Conservation (phyloP, 2,797 vertebrate species). For the Picus viridis region DNA sequence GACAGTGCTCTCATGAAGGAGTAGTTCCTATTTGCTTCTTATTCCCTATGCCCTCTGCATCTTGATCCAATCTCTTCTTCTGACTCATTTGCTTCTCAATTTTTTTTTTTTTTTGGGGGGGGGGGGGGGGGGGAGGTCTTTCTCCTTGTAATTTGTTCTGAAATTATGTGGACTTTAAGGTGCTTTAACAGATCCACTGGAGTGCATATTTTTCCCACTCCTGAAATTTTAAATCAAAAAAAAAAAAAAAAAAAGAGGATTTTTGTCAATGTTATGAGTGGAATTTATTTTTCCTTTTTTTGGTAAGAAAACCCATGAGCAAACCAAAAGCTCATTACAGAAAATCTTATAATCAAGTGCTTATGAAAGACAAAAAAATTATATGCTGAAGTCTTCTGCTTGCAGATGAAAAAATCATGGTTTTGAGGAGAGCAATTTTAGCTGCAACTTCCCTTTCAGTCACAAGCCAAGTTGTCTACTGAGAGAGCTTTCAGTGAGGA, state of each 20-base stretch:
- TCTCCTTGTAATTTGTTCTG: constrained; percentile 6
- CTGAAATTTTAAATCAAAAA: background rate
- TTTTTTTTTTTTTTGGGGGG: background rate
- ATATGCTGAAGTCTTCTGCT: background rate
- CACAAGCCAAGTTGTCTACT: background rate
- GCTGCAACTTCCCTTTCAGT: background rate
- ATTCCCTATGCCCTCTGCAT: background rate
- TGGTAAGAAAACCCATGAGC: background rate
- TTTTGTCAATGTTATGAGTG: background rate
- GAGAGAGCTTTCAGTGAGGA: background rate
- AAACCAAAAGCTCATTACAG: background rate
- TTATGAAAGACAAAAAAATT: background rate
- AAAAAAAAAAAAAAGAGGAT: background rate
- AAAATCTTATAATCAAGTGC: constrained; percentile 8
- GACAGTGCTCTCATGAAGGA: background rate
- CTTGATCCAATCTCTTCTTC: constrained; percentile 1
- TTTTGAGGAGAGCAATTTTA: constrained; percentile 4
- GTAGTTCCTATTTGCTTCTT: background rate
- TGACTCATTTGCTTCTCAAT: background rate
- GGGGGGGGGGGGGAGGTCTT: background rate
- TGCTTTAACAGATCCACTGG: background rate
- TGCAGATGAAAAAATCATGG: background rate
- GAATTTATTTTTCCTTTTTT: background rate
- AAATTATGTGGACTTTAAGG: constrained; percentile 10
- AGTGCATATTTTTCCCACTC: background rate